Evolutionary conservation across 1,140 invertebrate genomes (phyloP).

Genomic region (Drosophila hydei): DNA sequence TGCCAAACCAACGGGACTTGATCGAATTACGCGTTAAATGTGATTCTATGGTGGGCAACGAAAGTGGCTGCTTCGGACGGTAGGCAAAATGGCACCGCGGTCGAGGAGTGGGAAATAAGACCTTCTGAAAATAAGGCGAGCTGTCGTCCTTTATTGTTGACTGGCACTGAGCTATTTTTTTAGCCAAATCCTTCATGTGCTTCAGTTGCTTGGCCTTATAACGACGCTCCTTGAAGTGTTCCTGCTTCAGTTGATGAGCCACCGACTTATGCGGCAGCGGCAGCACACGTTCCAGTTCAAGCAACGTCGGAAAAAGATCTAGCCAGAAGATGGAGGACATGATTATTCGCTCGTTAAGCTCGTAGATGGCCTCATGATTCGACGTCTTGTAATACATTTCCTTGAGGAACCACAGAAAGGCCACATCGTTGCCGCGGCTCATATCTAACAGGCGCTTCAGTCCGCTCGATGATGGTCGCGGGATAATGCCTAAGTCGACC

Average conservation of each 20-base stretch:
- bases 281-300: conserved; percentile 61
- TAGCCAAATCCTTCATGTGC: neutral
- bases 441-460: conserved; percentile 39
- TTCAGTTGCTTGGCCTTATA: neutral
- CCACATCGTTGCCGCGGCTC: conserved; percentile 61
- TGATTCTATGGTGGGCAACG: neutral
- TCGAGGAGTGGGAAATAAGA: neutral
- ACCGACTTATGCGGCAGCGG: conserved; percentile 47
- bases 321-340: conserved; percentile 67
- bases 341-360: conserved; percentile 67
- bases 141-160: neutral
- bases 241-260: neutral
- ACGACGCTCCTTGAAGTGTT: neutral
- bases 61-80: conserved; percentile 9
- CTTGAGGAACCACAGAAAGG: conserved; percentile 76
- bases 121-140: conserved; percentile 49
- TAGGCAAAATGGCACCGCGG: neutral
- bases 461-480: neutral
- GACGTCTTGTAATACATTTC: conserved; percentile 61
- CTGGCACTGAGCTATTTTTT: neutral
- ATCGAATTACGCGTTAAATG: neutral
- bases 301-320: conserved; percentile 60
- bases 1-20: conserved; percentile 53
- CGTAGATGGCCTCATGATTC: conserved; percentile 25
- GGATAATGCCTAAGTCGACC: conserved; percentile 41